phyloP scores from a whole-genome alignment of 64 coral and sea anemone genomes.

The Platygyra sinensis region DNA sequence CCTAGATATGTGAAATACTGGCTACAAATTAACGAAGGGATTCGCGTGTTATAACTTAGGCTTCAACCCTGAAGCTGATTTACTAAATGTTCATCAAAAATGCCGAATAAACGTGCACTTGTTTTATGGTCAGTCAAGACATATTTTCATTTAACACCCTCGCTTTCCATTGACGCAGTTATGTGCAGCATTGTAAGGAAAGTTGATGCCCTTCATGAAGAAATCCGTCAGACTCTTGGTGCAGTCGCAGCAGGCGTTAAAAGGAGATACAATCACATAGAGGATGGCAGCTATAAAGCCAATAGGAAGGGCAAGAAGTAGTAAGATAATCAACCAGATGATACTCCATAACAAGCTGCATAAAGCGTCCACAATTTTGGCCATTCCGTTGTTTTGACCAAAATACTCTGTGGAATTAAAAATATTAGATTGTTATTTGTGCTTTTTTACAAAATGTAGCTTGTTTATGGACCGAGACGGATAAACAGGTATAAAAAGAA shows the following conservation, averaged over 20 bases:
- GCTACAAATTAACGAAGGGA: too few species aligned
- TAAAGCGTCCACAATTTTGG: constrained; percentile 69
- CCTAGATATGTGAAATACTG: too few species aligned
- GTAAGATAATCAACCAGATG: constrained; percentile 85
- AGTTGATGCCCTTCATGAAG: constrained; percentile 90
- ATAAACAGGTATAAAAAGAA: too few species aligned
- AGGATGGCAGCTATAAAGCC: constrained; percentile 78
- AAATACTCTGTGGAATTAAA: neutral
- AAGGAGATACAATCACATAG: constrained; percentile 76
- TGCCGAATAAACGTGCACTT: too few species aligned
- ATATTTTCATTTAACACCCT: constrained; percentile 53
- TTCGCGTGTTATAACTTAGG: too few species aligned
- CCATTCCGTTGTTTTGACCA: neutral
- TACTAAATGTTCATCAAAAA: neutral
- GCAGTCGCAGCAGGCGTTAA: constrained; percentile 90
- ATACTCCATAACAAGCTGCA: constrained; percentile 91
- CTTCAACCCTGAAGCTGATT: too few species aligned
- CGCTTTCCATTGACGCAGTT: constrained; percentile 84
- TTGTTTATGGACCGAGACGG: too few species aligned
- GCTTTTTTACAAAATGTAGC: too few species aligned
- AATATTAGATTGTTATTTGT: neutral
- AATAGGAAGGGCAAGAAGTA: constrained; percentile 77
- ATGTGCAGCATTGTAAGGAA: constrained; percentile 67
- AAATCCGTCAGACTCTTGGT: constrained; percentile 86
- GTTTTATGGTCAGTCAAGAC: too few species aligned